phyloP scores from a whole-genome alignment of 2,113 vertebrate genomes.

The western clawed frog (Xenopus tropicalis) region DNA sequence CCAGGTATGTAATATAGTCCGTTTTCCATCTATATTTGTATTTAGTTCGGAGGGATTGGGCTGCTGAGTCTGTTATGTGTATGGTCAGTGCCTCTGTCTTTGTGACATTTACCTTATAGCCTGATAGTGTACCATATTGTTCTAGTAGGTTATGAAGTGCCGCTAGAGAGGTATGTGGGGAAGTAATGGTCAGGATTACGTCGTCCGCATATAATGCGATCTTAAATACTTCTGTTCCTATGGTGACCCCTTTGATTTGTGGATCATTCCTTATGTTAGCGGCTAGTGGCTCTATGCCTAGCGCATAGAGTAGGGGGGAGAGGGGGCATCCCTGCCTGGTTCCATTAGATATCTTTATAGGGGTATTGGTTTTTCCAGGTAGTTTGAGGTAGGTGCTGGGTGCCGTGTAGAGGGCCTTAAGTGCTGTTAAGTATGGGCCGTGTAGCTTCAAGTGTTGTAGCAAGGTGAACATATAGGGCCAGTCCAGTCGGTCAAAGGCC shows the following conservation, averaged over 20 bases:
- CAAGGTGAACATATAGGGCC: not conserved
- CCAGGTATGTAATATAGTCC: no score
- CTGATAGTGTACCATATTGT: no score
- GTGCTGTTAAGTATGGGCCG: not conserved
- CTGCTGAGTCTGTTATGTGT: no score
- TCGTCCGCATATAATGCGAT: not conserved
- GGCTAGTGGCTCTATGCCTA: not conserved
- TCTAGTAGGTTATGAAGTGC: no score
- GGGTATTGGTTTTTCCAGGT: not conserved
- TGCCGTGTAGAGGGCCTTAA: not conserved
- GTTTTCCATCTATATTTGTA: no score
- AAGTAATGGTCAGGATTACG: not conserved
- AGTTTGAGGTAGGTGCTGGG: not conserved
- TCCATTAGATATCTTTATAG: not conserved
- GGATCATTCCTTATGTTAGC: not conserved
- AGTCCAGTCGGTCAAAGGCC: not conserved
- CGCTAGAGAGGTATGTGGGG: no score
- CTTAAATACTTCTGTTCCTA: not conserved
- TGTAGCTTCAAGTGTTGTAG: not conserved
- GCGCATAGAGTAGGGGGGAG: not conserved
- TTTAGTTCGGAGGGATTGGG: no score
- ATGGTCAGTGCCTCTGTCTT: no score
- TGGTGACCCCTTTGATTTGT: not conserved
- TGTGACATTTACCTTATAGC: no score
- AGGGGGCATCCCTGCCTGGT: not conserved